phyloP scores from a whole-genome alignment of 2,888 invertebrate species.

The Byasa hedistus region DNA sequence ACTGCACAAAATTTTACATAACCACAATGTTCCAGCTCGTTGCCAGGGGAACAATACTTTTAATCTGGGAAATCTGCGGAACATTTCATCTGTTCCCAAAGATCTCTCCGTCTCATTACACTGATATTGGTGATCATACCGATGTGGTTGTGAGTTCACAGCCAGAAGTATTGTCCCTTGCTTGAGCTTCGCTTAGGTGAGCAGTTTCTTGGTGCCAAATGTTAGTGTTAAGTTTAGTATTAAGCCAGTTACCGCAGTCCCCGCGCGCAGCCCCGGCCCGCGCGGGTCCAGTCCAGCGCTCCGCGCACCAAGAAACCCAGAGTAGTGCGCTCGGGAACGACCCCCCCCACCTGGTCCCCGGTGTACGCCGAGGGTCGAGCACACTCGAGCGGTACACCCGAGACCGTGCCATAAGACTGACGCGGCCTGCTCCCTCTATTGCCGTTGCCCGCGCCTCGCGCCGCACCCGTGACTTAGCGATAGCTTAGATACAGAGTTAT shows the following conservation, averaged over 20 bases:
- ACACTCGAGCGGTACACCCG: neutral
- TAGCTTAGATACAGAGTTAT: slow-evolving; percentile 62
- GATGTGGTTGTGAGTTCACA: neutral
- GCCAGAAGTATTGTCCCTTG: neutral
- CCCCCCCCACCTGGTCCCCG: slow-evolving; percentile 28
- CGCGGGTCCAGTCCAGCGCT: slow-evolving; percentile 60
- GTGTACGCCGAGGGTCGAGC: neutral
- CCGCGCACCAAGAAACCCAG: slow-evolving; percentile 68
- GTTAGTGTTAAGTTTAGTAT: slow-evolving; percentile 44
- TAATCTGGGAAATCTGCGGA: neutral
- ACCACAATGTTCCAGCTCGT: neutral
- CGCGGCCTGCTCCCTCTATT: slow-evolving; percentile 44
- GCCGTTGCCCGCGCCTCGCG: slow-evolving; percentile 54
- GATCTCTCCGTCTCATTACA: no score
- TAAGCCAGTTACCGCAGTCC: slow-evolving; percentile 68
- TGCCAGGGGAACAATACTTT: neutral
- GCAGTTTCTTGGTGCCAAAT: slow-evolving; percentile 36
- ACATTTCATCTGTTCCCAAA: neutral
- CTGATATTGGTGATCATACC: neutral
- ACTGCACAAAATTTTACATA: slow-evolving; percentile 12
- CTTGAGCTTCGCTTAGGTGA: neutral
- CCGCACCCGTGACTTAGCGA: slow-evolving; percentile 51
- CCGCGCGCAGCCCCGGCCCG: slow-evolving; percentile 71
- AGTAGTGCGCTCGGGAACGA: slow-evolving; percentile 44
- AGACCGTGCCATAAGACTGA: slow-evolving; percentile 68